phyloP scores from a whole-genome alignment of 2,113 vertebrate genomes.

The Semnopithecus entellus region DNA sequence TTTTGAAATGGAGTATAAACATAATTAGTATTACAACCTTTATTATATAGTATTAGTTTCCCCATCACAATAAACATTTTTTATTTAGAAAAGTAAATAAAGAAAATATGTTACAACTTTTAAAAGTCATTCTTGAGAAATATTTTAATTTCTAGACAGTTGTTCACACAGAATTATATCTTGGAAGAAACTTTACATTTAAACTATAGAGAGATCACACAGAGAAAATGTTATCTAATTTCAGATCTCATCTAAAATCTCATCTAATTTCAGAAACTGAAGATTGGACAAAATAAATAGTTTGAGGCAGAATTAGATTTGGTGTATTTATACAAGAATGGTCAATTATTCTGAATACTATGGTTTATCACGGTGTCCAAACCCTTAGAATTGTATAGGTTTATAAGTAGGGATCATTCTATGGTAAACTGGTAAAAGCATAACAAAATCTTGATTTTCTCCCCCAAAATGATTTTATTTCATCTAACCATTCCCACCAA shows the following conservation, averaged over 20 bases:
- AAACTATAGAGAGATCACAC: background rate
- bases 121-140: slow-evolving; percentile 7
- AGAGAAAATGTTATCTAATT: background rate
- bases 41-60: slow-evolving; percentile 21
- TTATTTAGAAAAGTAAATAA: slow-evolving; percentile 50
- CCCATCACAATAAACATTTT: background rate
- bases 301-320: background rate
- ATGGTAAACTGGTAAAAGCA: background rate
- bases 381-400: background rate
- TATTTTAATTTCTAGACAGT: slow-evolving; percentile 15
- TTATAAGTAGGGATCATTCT: background rate
- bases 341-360: background rate
- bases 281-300: background rate
- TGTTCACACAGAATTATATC: slow-evolving; percentile 1
- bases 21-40: slow-evolving; percentile 49
- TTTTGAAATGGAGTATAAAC: slow-evolving; percentile 46
- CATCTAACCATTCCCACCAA: background rate
- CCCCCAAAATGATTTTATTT: background rate
- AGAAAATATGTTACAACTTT: background rate
- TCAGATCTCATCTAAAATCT: background rate
- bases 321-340: background rate
- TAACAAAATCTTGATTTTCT: background rate
- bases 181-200: background rate
- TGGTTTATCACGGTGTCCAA: background rate
- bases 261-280: background rate